A percentile compares a stretch with the other conserved stretches of the same genome.
Evolutionary conservation across 1,140 invertebrate species (phyloP).

Genomic region (Scaptodrosophila lebanonensis): DNA sequence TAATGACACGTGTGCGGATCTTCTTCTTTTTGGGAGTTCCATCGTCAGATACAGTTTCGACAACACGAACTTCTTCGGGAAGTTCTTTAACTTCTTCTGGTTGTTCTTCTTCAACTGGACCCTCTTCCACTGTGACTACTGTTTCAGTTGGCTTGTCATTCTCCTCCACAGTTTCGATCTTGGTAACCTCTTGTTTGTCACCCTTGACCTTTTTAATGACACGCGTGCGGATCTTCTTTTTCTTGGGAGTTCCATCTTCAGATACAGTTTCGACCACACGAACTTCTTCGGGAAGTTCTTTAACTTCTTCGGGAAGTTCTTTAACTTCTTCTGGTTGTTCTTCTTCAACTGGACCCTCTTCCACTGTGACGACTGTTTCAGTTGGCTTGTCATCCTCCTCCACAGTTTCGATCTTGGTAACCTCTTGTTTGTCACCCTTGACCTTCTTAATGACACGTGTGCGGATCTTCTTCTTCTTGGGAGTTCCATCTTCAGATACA

Average conservation of each 20-base stretch:
- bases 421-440: conserved; percentile 62
- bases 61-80: conserved; percentile 18
- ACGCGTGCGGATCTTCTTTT: conserved; percentile 45
- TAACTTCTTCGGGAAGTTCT: conserved; percentile 15
- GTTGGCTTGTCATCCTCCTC: conserved; percentile 75
- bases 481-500: not conserved
- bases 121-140: conserved; percentile 50
- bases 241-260: conserved; percentile 12
- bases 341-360: conserved; percentile 31
- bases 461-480: conserved; percentile 26
- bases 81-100: conserved; percentile 18
- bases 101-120: conserved; percentile 17
- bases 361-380: conserved; percentile 52
- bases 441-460: conserved; percentile 59
- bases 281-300: conserved; percentile 25
- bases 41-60: conserved; percentile 7
- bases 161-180: conserved; percentile 76
- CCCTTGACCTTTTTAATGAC: conserved; percentile 61
- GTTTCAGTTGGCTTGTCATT: conserved; percentile 67
- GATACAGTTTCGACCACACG: conserved; percentile 9
- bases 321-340: conserved; percentile 13
- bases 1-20: conserved; percentile 50
- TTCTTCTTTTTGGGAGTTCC: conserved; percentile 22
- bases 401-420: conserved; percentile 71
- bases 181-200: conserved; percentile 63